Evolutionary conservation across 2,888 invertebrate genomes (phyloP).

Genomic region (Pyrgus malvae): DNA sequence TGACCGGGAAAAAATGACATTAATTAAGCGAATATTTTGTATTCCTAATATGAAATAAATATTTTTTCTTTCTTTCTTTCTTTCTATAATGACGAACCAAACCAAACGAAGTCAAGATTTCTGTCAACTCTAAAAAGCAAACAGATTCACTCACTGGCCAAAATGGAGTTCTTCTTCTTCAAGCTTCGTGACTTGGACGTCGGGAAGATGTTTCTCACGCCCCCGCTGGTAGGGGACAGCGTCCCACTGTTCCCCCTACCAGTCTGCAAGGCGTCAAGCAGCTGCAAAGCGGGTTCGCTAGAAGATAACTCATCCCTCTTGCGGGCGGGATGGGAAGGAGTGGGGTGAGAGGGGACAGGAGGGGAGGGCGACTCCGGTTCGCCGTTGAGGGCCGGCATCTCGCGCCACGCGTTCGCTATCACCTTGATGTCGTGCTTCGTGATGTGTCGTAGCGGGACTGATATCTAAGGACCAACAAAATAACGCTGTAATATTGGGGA

Average conservation of each 20-base stretch:
- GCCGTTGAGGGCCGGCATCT: slow-evolving; percentile 56
- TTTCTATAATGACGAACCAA: too few relatives aligned
- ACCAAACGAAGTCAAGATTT: too few relatives aligned
- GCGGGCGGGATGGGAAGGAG: slow-evolving; percentile 18
- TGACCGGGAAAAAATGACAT: too few relatives aligned
- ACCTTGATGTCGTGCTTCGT: slow-evolving; percentile 67
- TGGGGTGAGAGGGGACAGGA: slow-evolving; percentile 22
- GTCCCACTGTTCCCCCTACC: slow-evolving; percentile 33
- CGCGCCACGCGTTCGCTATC: slow-evolving; percentile 52
- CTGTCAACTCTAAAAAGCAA: too few relatives aligned
- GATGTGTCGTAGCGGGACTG: slow-evolving; percentile 61
- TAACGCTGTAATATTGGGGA: too few relatives aligned
- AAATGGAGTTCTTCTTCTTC: slow-evolving; percentile 88
- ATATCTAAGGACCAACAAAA: slow-evolving; percentile 49
- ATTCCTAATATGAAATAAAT: too few relatives aligned
- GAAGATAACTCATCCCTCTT: neutral
- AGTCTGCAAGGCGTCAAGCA: neutral
- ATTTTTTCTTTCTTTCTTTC: too few relatives aligned
- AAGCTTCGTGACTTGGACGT: slow-evolving; percentile 82
- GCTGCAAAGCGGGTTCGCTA: neutral
- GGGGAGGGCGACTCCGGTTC: slow-evolving; percentile 34
- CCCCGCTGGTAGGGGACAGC: slow-evolving; percentile 68
- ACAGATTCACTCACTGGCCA: slow-evolving; percentile 84
- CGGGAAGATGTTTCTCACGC: slow-evolving; percentile 80
- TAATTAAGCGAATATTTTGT: too few relatives aligned